Conservation (phyloP, 2,888 invertebrate species). For the Theodoxus fluviatilis region DNA sequence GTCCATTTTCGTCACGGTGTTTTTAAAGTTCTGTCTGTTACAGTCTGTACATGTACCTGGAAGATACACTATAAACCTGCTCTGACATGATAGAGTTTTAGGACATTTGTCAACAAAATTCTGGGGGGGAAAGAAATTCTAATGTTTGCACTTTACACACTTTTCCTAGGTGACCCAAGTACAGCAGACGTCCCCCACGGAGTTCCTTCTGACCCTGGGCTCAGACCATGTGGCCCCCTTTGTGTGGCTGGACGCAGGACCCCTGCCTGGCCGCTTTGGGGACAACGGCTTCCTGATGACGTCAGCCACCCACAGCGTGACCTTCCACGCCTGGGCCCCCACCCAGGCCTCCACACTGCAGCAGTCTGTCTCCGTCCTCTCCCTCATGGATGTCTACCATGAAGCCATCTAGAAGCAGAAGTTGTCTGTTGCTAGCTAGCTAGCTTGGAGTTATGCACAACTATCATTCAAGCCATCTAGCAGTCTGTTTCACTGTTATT, state of each 20-base stretch:
- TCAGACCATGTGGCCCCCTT: conserved; percentile 57
- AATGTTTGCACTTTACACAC: neutral
- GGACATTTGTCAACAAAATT: no score
- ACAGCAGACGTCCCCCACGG: conserved; percentile 27
- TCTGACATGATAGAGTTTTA: no score
- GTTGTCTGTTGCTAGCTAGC: no score
- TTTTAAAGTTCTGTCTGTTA: no score
- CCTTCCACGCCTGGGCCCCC: conserved; percentile 45
- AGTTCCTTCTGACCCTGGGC: conserved; percentile 40
- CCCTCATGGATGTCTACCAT: conserved; percentile 48
- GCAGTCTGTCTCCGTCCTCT: conserved; percentile 39
- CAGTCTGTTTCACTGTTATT: no score
- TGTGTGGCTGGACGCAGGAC: conserved; percentile 61
- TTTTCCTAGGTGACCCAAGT: conserved; percentile 43
- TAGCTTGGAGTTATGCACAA: no score
- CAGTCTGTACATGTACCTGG: no score
- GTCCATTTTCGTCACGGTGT: no score
- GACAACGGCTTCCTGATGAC: conserved; percentile 77
- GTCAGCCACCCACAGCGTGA: conserved; percentile 37
- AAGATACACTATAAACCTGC: no score
- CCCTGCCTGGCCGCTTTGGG: conserved; percentile 73
- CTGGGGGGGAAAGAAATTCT: no score
- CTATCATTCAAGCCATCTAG: no score
- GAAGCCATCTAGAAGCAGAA: no score
- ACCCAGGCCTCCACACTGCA: conserved; percentile 32